Evolutionary conservation across 2,797 vertebrate genomes (phyloP).

Genomic region (Hafferia zeledoni): DNA sequence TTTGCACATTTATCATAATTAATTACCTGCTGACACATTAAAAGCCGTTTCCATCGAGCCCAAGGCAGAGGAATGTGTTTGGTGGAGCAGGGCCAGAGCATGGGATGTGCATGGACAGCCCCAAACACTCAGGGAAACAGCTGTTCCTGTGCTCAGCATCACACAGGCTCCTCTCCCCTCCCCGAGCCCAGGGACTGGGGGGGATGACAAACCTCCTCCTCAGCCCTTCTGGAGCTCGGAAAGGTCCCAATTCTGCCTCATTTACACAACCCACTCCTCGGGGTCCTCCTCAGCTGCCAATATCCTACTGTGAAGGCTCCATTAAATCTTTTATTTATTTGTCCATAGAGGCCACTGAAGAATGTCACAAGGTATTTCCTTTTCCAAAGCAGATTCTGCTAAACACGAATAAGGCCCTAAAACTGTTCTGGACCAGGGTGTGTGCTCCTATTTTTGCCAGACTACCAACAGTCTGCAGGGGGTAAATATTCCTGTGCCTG

Average conservation of each 20-base stretch:
- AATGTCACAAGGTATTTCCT: constrained; percentile 55
- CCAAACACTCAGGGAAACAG: background rate
- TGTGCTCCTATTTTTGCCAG: background rate
- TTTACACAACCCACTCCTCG: constrained; percentile 15
- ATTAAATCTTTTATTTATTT: constrained; percentile 58
- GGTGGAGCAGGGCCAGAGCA: background rate
- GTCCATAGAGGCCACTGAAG: constrained; percentile 7
- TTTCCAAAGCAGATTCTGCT: constrained; percentile 8
- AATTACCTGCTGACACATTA: constrained; percentile 34
- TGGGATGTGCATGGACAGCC: background rate
- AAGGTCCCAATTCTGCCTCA: background rate
- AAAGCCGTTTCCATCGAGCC: background rate
- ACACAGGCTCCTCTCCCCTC: background rate
- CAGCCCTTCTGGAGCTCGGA: background rate
- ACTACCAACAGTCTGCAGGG: background rate
- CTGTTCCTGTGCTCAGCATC: background rate
- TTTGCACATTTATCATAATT: constrained; percentile 17
- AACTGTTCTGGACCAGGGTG: background rate
- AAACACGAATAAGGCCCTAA: background rate
- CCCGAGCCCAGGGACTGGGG: background rate
- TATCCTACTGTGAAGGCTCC: constrained; percentile 37
- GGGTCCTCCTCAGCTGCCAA: background rate
- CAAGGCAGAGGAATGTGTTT: background rate
- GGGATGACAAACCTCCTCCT: constrained; percentile 19
- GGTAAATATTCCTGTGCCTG: background rate